These are phyloP conservation scores for Ctenosaura bakeri DNA, from an alignment of 2,797 vertebrate species.

Conservation along the genomic window DNA sequence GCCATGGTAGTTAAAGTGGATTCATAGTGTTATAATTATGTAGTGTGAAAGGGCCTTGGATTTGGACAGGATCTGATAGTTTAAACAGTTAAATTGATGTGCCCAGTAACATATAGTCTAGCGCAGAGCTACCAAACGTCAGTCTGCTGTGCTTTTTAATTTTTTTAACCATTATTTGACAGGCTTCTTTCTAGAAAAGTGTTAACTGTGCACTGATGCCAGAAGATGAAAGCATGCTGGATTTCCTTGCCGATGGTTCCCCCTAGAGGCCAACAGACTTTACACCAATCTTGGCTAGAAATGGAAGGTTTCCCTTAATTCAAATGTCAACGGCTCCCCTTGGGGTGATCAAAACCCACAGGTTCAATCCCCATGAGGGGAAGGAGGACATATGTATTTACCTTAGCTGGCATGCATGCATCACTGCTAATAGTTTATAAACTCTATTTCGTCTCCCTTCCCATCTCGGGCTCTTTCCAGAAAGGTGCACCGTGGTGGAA, in stretches of 20 bases:
- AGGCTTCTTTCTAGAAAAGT: not conserved
- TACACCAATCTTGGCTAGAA: not conserved
- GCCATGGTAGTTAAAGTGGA: no score
- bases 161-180: not conserved
- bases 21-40: no score
- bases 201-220: no score
- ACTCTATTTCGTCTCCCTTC: not conserved
- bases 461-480: not conserved
- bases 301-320: not conserved
- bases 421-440: not conserved
- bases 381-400: not conserved
- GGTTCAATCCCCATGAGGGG: not conserved
- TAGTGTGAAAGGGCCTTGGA: no score
- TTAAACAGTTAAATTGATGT: not conserved
- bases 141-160: not conserved
- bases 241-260: conserved; percentile 39
- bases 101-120: not conserved
- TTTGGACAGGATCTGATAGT: not conserved
- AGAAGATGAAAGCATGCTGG: not conserved
- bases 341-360: not conserved
- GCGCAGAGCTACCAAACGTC: no score
- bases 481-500: conserved; percentile 18
- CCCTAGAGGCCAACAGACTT: conserved; percentile 47
- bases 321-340: not conserved
- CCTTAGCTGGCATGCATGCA: not conserved